A percentile compares a stretch with the other conserved stretches of the same genome.
phyloP scores from a whole-genome alignment of 2,113 vertebrate genomes.

The Phaetusa simplex region DNA sequence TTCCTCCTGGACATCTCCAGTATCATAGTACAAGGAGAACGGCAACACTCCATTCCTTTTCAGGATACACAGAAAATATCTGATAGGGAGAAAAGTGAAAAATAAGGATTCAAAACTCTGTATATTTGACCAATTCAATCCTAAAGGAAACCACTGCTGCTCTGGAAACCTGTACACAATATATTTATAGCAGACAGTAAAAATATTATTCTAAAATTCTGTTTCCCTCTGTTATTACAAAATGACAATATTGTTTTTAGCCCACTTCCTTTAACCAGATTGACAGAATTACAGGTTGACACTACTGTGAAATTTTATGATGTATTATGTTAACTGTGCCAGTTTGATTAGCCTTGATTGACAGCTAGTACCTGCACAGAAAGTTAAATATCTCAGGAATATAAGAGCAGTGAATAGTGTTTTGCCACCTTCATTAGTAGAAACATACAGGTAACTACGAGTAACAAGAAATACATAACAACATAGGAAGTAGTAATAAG shows the following conservation, averaged over 20 bases:
- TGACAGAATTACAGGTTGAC: constrained; percentile 83
- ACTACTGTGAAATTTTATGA: constrained; percentile 82
- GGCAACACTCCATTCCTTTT: background rate
- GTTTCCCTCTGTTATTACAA: constrained; percentile 71
- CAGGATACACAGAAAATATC: background rate
- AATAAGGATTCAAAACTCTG: background rate
- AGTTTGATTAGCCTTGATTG: constrained; percentile 84
- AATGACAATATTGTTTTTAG: constrained; percentile 78
- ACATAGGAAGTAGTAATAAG: background rate
- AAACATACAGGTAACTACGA: constrained; percentile 44
- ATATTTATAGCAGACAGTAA: constrained; percentile 22
- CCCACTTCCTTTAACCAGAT: constrained; percentile 74
- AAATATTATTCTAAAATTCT: constrained; percentile 61
- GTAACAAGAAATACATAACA: constrained; percentile 37
- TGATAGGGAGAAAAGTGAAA: background rate
- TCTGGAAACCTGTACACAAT: background rate
- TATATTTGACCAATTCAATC: background rate
- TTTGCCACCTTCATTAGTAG: constrained; percentile 37
- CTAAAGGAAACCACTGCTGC: background rate
- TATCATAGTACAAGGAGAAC: background rate
- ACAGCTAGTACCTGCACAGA: constrained; percentile 76
- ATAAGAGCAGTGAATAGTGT: background rate
- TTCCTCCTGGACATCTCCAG: background rate
- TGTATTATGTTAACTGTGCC: constrained; percentile 78
- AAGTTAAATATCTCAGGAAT: constrained; percentile 68